Conservation (phyloP, 2,113 vertebrate species). For the Myotis brandtii region DNA sequence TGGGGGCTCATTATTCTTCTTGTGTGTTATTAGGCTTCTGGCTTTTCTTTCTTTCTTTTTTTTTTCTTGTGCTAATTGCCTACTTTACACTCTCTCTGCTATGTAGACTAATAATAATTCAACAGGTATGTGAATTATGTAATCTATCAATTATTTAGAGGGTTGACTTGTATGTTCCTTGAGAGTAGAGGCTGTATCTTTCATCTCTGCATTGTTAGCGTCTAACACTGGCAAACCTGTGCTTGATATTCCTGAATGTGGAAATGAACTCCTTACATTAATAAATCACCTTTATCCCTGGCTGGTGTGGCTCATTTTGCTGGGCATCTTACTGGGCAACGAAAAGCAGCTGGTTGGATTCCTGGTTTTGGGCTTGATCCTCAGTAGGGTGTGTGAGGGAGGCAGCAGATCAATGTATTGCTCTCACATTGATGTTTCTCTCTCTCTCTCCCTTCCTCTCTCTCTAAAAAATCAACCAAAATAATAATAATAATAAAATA, state of each 20-base stretch:
- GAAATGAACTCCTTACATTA: neutral
- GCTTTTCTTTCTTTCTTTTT: neutral
- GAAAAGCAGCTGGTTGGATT: neutral
- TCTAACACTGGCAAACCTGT: neutral
- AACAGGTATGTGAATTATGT: neutral
- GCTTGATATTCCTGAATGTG: neutral
- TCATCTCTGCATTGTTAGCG: neutral
- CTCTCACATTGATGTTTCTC: neutral
- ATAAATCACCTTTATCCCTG: neutral
- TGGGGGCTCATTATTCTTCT: neutral
- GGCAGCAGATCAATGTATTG: neutral
- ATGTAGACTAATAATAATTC: neutral
- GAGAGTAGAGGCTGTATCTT: neutral
- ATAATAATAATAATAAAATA: too few relatives aligned
- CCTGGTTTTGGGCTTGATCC: neutral
- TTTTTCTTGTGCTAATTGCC: neutral
- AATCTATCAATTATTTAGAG: neutral
- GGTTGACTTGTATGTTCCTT: neutral
- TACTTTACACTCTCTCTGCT: neutral
- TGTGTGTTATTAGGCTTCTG: neutral
- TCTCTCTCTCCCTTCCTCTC: neutral
- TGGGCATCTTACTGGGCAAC: neutral
- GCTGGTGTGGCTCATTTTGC: neutral
- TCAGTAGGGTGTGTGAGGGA: too few relatives aligned
- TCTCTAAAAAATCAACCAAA: neutral